phyloP scores from a whole-genome alignment of 2,797 vertebrate species.

The Cirrhinus mrigala region DNA sequence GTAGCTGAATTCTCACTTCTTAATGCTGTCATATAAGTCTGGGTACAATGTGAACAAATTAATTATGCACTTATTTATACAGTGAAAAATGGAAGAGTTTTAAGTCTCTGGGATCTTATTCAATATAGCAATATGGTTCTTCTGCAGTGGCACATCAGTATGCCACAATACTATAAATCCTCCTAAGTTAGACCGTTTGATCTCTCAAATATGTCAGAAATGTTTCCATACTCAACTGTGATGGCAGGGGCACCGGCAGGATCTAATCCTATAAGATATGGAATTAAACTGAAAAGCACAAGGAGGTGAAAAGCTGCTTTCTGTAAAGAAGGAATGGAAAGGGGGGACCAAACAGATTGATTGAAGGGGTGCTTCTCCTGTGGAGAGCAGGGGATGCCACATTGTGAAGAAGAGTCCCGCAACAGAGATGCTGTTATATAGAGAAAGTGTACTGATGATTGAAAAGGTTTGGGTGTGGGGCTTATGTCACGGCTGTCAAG shows the following conservation, averaged over 20 bases:
- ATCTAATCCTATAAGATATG: constrained; percentile 81
- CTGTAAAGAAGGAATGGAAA: constrained; percentile 46
- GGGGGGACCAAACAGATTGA: constrained; percentile 57
- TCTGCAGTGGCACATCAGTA: constrained; percentile 47
- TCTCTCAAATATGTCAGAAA: constrained; percentile 82
- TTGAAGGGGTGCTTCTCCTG: constrained; percentile 28
- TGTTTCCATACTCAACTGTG: constrained; percentile 82
- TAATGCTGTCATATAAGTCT: neutral
- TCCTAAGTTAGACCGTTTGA: constrained; percentile 73
- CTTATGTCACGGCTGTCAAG: constrained; percentile 88
- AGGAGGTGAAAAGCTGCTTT: constrained; percentile 64
- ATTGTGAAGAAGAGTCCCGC: constrained; percentile 76
- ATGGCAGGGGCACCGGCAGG: constrained; percentile 67
- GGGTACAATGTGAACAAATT: neutral
- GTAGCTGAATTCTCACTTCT: neutral
- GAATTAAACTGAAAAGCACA: constrained; percentile 87
- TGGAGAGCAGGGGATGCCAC: constrained; percentile 70
- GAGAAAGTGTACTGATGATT: constrained; percentile 80
- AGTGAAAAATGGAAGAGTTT: constrained; percentile 5
- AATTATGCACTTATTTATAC: neutral
- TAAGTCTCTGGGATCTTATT: neutral
- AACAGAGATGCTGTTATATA: constrained; percentile 77
- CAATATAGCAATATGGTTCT: constrained; percentile 40
- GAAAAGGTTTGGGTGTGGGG: constrained; percentile 48
- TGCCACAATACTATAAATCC: constrained; percentile 55